A percentile compares a stretch with the other conserved stretches of the same genome.
Conservation (phyloP, 2,797 vertebrate species). For the Notoglanidium macrostoma region DNA sequence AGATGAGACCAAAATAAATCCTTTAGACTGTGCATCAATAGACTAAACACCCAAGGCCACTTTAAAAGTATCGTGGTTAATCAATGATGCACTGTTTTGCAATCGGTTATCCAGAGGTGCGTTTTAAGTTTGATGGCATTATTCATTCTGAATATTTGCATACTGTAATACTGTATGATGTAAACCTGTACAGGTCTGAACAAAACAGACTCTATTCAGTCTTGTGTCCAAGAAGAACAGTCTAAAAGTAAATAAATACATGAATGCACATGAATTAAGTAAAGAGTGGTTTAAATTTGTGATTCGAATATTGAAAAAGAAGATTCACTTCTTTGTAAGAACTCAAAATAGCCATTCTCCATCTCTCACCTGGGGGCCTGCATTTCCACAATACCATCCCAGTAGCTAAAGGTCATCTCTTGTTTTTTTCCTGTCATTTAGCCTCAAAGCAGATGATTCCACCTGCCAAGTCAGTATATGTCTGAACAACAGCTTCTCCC, state of each 20-base stretch:
- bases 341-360: constrained; percentile 17
- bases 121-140: background rate
- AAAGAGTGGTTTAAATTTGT: background rate
- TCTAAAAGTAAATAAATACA: background rate
- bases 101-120: background rate
- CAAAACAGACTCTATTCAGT: background rate
- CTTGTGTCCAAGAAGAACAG: background rate
- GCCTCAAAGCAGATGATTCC: constrained; percentile 34
- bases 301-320: background rate
- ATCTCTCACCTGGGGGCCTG: constrained; percentile 15
- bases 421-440: constrained; percentile 47
- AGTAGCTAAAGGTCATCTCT: constrained; percentile 18
- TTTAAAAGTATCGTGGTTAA: background rate
- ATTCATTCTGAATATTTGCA: background rate
- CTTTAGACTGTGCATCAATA: background rate
- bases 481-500: constrained; percentile 21
- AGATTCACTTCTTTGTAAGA: background rate
- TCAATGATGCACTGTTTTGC: background rate
- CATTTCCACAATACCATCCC: constrained; percentile 31
- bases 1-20: background rate
- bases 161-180: background rate
- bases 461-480: constrained; percentile 49
- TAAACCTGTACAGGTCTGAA: background rate
- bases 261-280: background rate
- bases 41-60: background rate